phyloP scores from a whole-genome alignment of 2,113 vertebrate species.

The Dinomys branickii region DNA sequence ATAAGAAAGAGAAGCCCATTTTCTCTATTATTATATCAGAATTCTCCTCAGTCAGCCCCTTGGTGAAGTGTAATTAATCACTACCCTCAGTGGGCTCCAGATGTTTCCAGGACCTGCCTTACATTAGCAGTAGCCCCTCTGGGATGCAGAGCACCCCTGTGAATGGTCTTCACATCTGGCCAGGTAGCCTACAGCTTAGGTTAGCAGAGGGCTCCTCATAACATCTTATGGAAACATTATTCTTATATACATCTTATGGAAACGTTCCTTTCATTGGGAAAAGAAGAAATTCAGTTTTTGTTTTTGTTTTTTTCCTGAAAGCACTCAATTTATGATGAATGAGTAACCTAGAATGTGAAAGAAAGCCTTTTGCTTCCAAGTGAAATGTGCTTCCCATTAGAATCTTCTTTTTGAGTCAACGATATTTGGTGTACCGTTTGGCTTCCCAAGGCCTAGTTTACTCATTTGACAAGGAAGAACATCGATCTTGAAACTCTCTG shows the following conservation, averaged over 20 bases:
- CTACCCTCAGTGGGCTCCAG: background rate
- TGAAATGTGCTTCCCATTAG: too few relatives aligned
- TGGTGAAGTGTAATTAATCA: background rate
- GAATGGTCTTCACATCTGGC: background rate
- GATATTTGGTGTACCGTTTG: accelerated
- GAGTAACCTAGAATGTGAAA: too few relatives aligned
- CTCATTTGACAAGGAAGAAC: background rate
- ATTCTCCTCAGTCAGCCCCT: background rate
- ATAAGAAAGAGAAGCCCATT: background rate
- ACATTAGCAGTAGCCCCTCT: accelerated
- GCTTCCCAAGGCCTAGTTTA: accelerated
- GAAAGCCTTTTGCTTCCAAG: background rate
- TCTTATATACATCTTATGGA: background rate
- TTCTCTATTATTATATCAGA: background rate
- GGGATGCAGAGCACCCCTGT: accelerated
- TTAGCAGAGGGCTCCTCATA: background rate
- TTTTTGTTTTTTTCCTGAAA: background rate
- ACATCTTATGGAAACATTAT: background rate
- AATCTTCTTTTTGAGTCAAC: background rate
- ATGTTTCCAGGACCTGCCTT: background rate
- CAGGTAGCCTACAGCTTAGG: accelerated
- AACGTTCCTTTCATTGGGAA: background rate
- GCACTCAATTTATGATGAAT: too few relatives aligned
- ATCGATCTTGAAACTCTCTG: accelerated
- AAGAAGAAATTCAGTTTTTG: background rate